Evolutionary conservation across 2,888 invertebrate species (phyloP).

Genomic region (Pachycephus smyrnensis): DNA sequence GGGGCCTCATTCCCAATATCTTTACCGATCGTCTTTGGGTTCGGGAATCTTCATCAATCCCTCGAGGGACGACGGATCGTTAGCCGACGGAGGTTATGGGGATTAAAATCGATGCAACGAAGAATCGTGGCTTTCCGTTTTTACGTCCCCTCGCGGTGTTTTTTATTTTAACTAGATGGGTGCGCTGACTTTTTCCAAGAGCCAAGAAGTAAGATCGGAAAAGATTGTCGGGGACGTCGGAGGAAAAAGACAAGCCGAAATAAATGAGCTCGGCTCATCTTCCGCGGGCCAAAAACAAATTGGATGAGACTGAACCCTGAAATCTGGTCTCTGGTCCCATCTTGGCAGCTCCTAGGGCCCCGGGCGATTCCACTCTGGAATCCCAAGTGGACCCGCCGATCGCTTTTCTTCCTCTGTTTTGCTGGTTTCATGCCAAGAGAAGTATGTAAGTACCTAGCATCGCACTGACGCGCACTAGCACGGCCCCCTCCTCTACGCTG

Average conservation of each 20-base stretch:
- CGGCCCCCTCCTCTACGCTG: background rate
- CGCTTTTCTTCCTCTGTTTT: constrained; percentile 27
- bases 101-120: too few relatives aligned
- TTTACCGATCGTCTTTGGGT: too few relatives aligned
- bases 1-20: background rate
- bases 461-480: constrained; percentile 5
- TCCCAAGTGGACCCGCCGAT: background rate
- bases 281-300: constrained; percentile 39
- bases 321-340: too few relatives aligned
- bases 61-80: too few relatives aligned
- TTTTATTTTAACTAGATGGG: constrained; percentile 7
- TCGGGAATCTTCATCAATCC: too few relatives aligned
- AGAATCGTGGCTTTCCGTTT: too few relatives aligned
- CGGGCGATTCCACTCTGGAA: constrained; percentile 18
- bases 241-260: constrained; percentile 24
- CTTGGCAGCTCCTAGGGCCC: constrained; percentile 15
- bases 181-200: constrained; percentile 12
- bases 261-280: constrained; percentile 12
- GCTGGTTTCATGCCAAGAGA: constrained; percentile 10
- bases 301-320: constrained; percentile 38
- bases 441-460: constrained; percentile 26
- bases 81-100: too few relatives aligned
- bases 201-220: constrained; percentile 17
- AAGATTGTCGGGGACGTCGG: constrained; percentile 13
- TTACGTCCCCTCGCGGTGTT: too few relatives aligned